Percentiles rank a stretch among this genome's conserved stretches.
phyloP scores from a whole-genome alignment of 2,797 vertebrate species.

The Crax fasciolata region DNA sequence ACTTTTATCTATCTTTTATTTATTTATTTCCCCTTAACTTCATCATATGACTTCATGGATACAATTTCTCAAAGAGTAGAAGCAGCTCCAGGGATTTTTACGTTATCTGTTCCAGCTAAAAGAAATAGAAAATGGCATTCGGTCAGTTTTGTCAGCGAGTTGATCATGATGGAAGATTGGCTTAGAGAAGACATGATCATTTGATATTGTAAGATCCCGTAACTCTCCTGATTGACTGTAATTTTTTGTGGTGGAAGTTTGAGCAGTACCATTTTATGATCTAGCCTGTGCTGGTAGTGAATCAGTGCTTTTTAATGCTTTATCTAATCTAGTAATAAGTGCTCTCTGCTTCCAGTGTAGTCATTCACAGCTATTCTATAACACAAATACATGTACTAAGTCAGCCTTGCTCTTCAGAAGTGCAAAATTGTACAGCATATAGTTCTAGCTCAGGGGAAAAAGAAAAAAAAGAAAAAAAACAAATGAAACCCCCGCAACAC shows the following conservation, averaged over 20 bases:
- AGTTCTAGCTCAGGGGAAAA: background rate
- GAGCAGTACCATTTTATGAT: background rate
- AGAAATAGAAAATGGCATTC: background rate
- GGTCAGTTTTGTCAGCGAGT: background rate
- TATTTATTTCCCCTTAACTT: background rate
- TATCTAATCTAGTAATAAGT: background rate
- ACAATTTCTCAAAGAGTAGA: background rate
- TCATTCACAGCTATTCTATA: background rate
- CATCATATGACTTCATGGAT: background rate
- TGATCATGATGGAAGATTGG: background rate
- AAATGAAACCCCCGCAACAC: too few relatives aligned
- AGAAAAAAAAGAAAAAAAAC: rapidly evolving
- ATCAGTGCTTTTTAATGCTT: background rate
- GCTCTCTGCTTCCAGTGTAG: background rate
- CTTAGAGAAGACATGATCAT: background rate
- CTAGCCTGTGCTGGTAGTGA: background rate
- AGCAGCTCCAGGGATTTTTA: background rate
- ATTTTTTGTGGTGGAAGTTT: background rate
- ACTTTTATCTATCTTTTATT: background rate
- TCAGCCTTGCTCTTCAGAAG: background rate
- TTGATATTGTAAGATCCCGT: background rate
- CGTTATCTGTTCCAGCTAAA: background rate
- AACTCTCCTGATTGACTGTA: background rate
- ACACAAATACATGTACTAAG: background rate
- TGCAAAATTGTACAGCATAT: background rate